phyloP scores from a whole-genome alignment of 53 echinoderm and acorn worm species.

The Luidia sarsii region DNA sequence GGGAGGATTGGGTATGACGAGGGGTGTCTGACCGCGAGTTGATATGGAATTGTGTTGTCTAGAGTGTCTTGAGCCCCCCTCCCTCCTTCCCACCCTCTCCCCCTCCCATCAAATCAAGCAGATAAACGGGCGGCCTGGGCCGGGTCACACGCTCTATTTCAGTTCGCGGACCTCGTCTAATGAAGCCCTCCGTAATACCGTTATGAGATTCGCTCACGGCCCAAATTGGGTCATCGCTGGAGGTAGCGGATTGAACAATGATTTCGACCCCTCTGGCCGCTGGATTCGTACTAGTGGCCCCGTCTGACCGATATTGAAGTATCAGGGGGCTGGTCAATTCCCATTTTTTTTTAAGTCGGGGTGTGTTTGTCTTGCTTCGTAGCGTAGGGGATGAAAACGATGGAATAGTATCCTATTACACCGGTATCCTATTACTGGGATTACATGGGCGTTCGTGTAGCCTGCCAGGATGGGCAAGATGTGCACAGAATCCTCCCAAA shows the following conservation, averaged over 20 bases:
- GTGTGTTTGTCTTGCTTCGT: no score
- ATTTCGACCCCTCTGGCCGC: background rate
- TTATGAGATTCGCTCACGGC: constrained; percentile 17
- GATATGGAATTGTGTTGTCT: background rate
- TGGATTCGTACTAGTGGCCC: no score
- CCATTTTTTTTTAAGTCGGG: no score
- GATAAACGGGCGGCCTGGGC: constrained; percentile 16
- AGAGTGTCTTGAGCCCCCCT: constrained; percentile 4
- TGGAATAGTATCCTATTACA: no score
- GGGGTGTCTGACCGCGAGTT: constrained; percentile 16
- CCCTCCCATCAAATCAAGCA: constrained; percentile 15
- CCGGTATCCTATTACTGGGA: no score
- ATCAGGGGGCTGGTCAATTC: no score
- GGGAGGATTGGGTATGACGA: background rate
- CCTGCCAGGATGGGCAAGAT: no score
- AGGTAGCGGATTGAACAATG: constrained; percentile 3
- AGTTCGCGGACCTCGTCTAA: constrained; percentile 51
- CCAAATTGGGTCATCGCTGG: constrained; percentile 27
- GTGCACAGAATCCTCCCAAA: no score
- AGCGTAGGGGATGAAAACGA: no score
- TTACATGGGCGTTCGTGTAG: no score
- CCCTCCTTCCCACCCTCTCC: constrained; percentile 9
- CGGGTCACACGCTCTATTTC: constrained; percentile 24
- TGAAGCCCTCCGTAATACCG: constrained; percentile 11
- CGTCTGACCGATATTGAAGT: no score